Conservation (phyloP, 2,113 vertebrate genomes). For the Bambusicola thoracicus region DNA sequence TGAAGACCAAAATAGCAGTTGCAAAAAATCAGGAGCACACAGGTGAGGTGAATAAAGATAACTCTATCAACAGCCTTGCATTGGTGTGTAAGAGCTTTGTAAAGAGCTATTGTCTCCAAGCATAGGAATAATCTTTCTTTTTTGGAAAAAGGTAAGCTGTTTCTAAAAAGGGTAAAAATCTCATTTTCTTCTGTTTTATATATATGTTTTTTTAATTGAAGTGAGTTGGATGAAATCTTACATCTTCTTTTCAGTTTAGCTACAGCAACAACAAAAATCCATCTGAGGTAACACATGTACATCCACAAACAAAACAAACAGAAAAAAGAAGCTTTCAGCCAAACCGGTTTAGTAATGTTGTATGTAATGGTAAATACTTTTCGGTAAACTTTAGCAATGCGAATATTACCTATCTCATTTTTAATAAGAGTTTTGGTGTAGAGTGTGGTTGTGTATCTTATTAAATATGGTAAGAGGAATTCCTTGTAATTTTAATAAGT, state of each 20-base stretch:
- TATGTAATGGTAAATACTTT: background rate
- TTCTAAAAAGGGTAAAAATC: background rate
- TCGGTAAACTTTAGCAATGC: background rate
- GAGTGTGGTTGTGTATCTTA: background rate
- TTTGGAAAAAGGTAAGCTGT: background rate
- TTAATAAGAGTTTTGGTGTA: background rate
- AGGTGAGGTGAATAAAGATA: background rate
- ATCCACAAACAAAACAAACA: background rate
- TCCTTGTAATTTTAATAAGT: fast-evolving
- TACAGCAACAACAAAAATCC: background rate
- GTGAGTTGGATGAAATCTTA: background rate
- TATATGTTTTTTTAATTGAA: background rate
- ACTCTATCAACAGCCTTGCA: background rate
- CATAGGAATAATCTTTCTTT: background rate
- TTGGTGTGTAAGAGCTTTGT: fast-evolving
- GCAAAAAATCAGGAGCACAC: background rate
- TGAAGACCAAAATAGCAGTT: background rate
- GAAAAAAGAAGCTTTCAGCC: background rate
- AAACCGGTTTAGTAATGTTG: background rate
- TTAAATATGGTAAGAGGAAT: background rate
- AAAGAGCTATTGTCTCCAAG: background rate
- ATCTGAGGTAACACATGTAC: background rate
- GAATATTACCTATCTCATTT: background rate
- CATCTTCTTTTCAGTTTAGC: background rate
- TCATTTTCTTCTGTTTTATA: background rate